phyloP scores from a whole-genome alignment of 2,888 invertebrate genomes.

The Drosophila meridiana region DNA sequence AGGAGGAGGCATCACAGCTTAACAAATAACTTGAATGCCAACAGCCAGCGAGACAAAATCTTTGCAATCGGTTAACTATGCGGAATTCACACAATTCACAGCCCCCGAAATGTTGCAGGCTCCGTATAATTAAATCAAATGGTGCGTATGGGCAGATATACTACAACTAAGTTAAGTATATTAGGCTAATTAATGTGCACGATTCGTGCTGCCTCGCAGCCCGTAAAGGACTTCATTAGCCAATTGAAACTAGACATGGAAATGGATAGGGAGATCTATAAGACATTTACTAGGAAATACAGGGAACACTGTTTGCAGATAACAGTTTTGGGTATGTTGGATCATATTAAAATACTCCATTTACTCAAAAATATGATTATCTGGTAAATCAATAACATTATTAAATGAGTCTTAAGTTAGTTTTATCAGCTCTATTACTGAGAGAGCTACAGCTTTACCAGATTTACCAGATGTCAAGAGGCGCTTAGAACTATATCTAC shows the following conservation, averaged over 20 bases:
- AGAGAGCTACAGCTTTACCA: too few relatives aligned
- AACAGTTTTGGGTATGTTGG: too few relatives aligned
- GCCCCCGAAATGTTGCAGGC: neutral
- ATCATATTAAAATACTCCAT: too few relatives aligned
- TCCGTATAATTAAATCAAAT: constrained; percentile 10
- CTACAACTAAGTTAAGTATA: constrained; percentile 1
- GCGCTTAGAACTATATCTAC: too few relatives aligned
- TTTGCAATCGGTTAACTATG: constrained; percentile 22
- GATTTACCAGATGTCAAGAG: too few relatives aligned
- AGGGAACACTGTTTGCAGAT: too few relatives aligned
- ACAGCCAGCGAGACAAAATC: constrained; percentile 26
- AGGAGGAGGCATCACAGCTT: constrained; percentile 11
- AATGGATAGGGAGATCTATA: neutral
- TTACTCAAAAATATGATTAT: too few relatives aligned
- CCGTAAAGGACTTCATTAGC: constrained; percentile 5
- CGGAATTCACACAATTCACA: constrained; percentile 13
- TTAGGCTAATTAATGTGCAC: constrained; percentile 2
- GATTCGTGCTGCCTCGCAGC: neutral
- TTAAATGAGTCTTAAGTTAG: too few relatives aligned
- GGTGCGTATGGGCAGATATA: neutral
- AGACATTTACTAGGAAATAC: neutral
- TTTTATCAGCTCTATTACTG: too few relatives aligned
- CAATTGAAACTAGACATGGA: neutral
- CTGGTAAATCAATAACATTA: too few relatives aligned
- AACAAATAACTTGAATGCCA: constrained; percentile 50